Percentiles rank a stretch among this genome's conserved stretches.
Conservation (phyloP, 2,113 vertebrate genomes). For the Probosciger aterrimus region DNA sequence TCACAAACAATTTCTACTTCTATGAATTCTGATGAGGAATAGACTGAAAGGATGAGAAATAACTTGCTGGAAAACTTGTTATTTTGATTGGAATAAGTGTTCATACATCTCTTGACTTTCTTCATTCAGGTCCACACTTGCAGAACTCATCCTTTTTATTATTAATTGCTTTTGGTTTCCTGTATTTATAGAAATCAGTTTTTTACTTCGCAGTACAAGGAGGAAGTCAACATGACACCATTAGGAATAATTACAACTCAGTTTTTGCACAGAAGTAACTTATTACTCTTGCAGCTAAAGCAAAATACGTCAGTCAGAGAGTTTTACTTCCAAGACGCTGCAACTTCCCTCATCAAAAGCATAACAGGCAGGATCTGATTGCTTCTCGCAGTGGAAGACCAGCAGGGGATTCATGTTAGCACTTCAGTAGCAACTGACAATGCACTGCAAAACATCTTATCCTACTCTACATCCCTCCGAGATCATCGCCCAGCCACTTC, state of each 20-base stretch:
- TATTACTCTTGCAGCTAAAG: conserved; percentile 15
- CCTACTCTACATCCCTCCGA: not conserved
- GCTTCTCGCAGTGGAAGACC: not conserved
- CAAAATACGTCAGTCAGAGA: conserved; percentile 12
- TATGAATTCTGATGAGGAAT: conserved; percentile 21
- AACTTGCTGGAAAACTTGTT: not conserved
- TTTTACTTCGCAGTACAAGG: not conserved
- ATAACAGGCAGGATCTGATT: not conserved
- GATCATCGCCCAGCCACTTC: not conserved
- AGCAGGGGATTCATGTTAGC: not conserved
- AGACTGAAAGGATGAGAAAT: not conserved
- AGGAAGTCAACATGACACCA: conserved; percentile 8
- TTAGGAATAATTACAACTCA: conserved; percentile 33
- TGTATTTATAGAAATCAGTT: conserved; percentile 1
- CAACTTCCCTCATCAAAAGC: not conserved
- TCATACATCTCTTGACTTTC: not conserved
- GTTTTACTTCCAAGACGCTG: not conserved
- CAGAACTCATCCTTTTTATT: not conserved
- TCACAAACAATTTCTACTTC: not conserved
- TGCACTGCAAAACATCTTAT: not conserved
- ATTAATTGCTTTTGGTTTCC: not conserved
- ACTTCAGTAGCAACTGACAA: not conserved
- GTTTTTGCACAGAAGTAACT: not conserved
- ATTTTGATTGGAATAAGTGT: not conserved
- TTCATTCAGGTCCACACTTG: not conserved